A percentile compares a stretch with the other conserved stretches of the same genome.
phyloP scores from a whole-genome alignment of 2,797 vertebrate species.

The Hapalemur alaotrensis region DNA sequence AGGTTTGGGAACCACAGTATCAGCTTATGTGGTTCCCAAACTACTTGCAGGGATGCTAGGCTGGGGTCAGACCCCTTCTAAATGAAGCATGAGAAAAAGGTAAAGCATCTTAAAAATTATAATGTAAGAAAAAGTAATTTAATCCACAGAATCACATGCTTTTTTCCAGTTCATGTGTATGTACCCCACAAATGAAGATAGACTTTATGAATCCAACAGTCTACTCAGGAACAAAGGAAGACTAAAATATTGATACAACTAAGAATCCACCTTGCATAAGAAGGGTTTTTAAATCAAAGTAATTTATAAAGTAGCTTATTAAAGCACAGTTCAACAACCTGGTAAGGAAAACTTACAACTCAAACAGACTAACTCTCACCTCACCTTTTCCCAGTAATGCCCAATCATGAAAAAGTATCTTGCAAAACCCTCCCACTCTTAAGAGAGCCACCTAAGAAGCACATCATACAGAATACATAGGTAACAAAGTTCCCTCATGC shows the following conservation, averaged over 20 bases:
- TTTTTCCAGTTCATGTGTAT: background rate
- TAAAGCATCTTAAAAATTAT: background rate
- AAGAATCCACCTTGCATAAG: background rate
- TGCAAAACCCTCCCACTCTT: background rate
- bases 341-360: background rate
- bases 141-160: background rate
- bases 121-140: background rate
- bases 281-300: background rate
- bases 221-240: background rate
- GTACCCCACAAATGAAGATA: background rate
- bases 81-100: background rate
- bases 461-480: background rate
- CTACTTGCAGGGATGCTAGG: background rate
- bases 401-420: background rate
- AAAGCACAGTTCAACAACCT: background rate
- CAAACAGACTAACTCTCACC: background rate
- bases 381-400: background rate
- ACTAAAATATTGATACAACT: background rate
- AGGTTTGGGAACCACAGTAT: background rate
- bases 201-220: background rate
- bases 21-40: background rate
- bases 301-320: background rate
- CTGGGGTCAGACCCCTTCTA: background rate
- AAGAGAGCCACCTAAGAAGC: background rate
- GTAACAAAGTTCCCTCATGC: background rate